These are phyloP conservation scores for Ifrita kowaldi DNA, from an alignment of 2,113 vertebrate species.

Conservation along the genomic window DNA sequence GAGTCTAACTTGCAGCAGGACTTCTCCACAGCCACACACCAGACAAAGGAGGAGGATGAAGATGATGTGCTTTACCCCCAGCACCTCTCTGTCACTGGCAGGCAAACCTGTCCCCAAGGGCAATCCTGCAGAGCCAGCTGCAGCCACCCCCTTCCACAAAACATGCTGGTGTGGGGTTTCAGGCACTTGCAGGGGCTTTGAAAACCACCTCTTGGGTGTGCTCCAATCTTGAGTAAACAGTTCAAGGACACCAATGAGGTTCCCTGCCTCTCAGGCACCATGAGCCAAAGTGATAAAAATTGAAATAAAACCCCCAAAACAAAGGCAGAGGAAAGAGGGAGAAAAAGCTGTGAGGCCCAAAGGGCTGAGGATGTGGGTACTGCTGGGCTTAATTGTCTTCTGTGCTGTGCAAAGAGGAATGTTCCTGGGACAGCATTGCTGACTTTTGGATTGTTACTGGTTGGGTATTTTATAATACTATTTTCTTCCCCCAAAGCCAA, in stretches of 20 bases:
- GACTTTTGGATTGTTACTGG: background rate
- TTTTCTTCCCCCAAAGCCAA: slow-evolving; percentile 4
- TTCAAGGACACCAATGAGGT: background rate
- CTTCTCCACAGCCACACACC: background rate
- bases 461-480: background rate
- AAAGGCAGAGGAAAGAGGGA: background rate
- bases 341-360: slow-evolving; percentile 2
- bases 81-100: background rate
- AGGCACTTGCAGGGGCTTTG: background rate
- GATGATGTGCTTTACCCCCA: background rate
- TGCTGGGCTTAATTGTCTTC: slow-evolving; percentile 31
- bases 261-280: background rate
- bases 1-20: background rate
- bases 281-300: background rate
- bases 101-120: background rate
- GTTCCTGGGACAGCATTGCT: background rate
- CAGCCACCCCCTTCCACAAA: background rate
- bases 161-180: background rate
- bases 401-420: background rate
- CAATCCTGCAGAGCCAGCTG: background rate
- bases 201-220: background rate
- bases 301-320: background rate
- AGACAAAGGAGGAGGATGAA: background rate
- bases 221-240: background rate
- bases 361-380: slow-evolving; percentile 30